Evolutionary conservation across 2,797 vertebrate genomes (phyloP).

Genomic region (Xenopus petersii): DNA sequence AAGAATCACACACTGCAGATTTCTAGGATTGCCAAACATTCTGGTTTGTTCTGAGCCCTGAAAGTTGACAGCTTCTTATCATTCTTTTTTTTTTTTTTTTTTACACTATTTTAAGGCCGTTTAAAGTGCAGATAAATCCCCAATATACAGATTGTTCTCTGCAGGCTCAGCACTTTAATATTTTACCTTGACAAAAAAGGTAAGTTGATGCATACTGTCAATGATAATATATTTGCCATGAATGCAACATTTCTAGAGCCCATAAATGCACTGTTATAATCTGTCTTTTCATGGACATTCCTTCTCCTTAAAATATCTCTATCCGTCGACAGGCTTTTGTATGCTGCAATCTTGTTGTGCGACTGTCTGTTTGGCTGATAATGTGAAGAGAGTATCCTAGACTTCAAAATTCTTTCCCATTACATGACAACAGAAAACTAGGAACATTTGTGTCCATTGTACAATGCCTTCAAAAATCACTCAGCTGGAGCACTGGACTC

Average conservation of each 20-base stretch:
- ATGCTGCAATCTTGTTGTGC: not conserved
- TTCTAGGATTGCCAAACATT: constrained; percentile 5
- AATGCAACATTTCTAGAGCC: not conserved
- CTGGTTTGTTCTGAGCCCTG: not conserved
- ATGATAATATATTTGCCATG: constrained; percentile 2
- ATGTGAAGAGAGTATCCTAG: not conserved
- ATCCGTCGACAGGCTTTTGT: not conserved
- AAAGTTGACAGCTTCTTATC: constrained; percentile 8
- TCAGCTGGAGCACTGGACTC: too few relatives aligned
- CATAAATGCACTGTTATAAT: constrained; percentile 3
- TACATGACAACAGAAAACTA: not conserved
- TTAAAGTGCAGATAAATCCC: constrained; percentile 19
- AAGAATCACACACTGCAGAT: not conserved
- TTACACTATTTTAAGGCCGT: constrained; percentile 1
- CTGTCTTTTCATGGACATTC: not conserved
- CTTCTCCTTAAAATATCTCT: not conserved
- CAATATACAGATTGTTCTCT: not conserved
- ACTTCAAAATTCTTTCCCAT: constrained; percentile 1
- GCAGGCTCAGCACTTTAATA: not conserved
- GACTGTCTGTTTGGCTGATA: not conserved
- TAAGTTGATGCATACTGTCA: not conserved
- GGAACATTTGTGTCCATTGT: not conserved
- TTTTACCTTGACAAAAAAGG: constrained; percentile 6
- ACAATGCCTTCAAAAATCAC: not conserved
- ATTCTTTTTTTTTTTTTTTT: constrained; percentile 14